These are phyloP conservation scores for Ommatoiulus sabulosus DNA, from an alignment of 2,888 invertebrate genomes.

Conservation along the genomic window DNA sequence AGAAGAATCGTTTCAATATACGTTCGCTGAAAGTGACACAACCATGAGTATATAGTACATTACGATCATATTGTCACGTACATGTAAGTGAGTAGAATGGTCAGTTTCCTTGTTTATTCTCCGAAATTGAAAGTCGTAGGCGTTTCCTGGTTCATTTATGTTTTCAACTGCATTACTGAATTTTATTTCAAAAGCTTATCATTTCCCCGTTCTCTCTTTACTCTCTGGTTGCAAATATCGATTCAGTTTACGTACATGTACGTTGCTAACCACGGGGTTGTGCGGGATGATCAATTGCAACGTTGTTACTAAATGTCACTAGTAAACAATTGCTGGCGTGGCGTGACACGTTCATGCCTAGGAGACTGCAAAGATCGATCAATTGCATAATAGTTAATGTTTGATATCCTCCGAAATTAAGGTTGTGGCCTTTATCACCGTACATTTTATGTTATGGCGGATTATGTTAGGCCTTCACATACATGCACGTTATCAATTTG, in stretches of 20 bases:
- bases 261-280: not conserved
- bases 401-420: not conserved
- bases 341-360: not conserved
- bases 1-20: no score
- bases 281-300: not conserved
- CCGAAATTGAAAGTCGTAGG: no score
- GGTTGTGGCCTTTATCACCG: conserved; percentile 5
- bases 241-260: not conserved
- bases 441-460: conserved; percentile 8
- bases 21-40: no score
- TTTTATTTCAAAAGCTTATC: not conserved
- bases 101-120: no score
- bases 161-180: not conserved
- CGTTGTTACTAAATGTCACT: not conserved
- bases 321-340: conserved; percentile 24
- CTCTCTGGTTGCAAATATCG: not conserved
- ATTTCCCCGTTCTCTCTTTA: not conserved
- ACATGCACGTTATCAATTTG: not conserved
- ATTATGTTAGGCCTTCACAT: conserved; percentile 19
- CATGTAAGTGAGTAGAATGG: no score
- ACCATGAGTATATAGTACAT: no score
- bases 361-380: not conserved
- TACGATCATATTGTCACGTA: no score
- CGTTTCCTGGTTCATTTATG: no score
- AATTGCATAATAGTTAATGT: not conserved